Base-by-base conservation (phyloP, 2,888 invertebrate species). In the Flabesymbios commensalis region DNA sequence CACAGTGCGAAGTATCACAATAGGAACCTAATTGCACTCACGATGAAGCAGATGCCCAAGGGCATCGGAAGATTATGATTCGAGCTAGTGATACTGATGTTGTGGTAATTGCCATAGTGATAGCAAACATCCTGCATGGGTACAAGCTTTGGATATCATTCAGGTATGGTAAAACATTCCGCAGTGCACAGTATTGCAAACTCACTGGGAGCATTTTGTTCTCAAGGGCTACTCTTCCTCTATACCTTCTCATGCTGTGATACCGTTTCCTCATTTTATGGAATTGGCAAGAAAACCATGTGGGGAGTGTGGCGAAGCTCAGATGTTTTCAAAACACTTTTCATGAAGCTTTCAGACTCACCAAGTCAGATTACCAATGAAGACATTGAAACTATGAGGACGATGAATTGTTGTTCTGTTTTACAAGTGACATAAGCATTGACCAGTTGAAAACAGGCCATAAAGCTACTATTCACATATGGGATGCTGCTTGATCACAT, bases 11-110 rank as follows among this genome's bases (percentile, higher is more conserved):
- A 39, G 19, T 51, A 10, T 3, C 47, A 19, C 19, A 24, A 24
- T 31, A 68, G n/a, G 39, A 57, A 17, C 61, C 64, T 29, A 66
- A 67, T 31, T 49, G 24, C 28, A 61, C 68, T 10, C 66, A 68
- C 53, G 65, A 69, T 41, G 67, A 68, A 10, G 52, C 53, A 4
- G 28, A 31, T 14, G 4, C 33, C 14, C 39, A 61, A 39, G 64
- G 64, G 3, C 43, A 43, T 33, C 22, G 31, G 7, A 48, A 28
- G 14, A 22, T 66, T 7, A 14, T 60, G 32, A 59, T 66, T 10
- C 53, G 57, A 1, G 62, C 65, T 33, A 49, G 56, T 14, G 66
- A 64, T 55, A 64, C 64, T 22, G 63, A 69, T 53, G 65, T 67
- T 19, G 63, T 64, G 22, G 57, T 66, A 28, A 43, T 66, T 0